Evolutionary conservation across 2,888 invertebrate species (phyloP), one percentile per base, ranked within the genome.

Genomic region (Mesodorylaimus sp.): DNA sequence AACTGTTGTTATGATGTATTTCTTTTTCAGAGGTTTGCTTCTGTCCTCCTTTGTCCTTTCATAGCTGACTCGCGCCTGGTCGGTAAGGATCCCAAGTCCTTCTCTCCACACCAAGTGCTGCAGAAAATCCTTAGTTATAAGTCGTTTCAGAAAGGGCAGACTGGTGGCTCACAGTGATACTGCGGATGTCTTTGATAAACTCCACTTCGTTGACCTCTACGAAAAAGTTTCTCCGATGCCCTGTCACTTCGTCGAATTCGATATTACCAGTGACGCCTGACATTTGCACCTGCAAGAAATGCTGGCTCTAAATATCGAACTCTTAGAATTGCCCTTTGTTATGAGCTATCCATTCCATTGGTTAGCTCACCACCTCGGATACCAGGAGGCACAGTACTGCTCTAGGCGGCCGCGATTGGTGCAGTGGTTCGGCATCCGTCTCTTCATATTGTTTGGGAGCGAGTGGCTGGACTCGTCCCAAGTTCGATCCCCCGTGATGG

Each of bases 181-280:
- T 19, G 3, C 7, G 23, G 10, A 47, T 26, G n/a, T 28, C 28
- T 7, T 13, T 16, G 63, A 87, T 84, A 50, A 86, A 81, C 2
- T 88, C 87, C 83, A 89, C 85, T 70, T 88, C 83, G 47, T 89
- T 82, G 53, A 86, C 81, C 66, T 87, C 83, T 55, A 88, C 72
- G 1, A 84, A 82, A 67, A 85, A 88, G 72, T 87, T 86, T 65
- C 81, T 79, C 48, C 88, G 75, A 60, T 83, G 77, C 16, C 88
- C 87, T 62, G 84, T 83, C n/a, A n/a, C n/a, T 59, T 87, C 85
- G 66, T 82, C 84, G 70, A 88, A 88, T 47, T 83, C 80, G 60
- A 88, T 82, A 66, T 84, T 83, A 48, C 88, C 88, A 1, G 86
- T 87, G 52, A 87, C 73, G 13, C 87, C 87, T 70, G 84, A 83